A percentile compares a stretch with the other conserved stretches of the same genome.
phyloP scores from a whole-genome alignment of 2,113 vertebrate genomes.

The Nettapus auritus region DNA sequence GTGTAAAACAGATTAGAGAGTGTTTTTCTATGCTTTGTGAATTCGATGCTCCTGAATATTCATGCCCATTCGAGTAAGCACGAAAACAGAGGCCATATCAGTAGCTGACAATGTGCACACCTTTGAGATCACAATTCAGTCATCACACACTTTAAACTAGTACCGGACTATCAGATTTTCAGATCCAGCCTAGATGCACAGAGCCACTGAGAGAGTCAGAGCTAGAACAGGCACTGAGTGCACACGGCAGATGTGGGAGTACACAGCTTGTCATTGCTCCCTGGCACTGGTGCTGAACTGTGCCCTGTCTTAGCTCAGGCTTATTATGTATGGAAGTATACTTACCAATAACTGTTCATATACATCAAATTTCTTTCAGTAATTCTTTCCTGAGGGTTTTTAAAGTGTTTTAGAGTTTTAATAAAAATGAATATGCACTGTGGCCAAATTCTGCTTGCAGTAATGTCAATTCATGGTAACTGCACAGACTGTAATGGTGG shows the following conservation, averaged over 20 bases:
- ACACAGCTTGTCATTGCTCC: background rate
- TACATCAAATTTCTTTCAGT: background rate
- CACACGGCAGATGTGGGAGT: background rate
- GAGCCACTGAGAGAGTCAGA: background rate
- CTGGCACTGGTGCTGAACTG: background rate
- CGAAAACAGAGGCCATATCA: background rate
- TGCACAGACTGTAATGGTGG: background rate
- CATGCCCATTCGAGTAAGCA: background rate
- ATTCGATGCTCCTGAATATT: background rate
- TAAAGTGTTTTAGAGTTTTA: background rate
- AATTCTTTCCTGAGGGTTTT: background rate
- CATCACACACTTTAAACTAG: background rate
- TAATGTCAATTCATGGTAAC: background rate
- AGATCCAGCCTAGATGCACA: background rate
- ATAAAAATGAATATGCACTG: background rate
- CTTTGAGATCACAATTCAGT: background rate
- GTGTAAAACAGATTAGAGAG: background rate
- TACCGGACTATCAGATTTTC: background rate
- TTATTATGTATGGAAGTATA: background rate
- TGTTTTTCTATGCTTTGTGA: background rate
- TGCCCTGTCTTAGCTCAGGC: background rate
- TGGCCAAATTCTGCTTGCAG: background rate
- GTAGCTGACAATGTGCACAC: background rate
- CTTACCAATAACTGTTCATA: background rate
- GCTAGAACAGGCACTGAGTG: background rate